Evolutionary conservation across 2,797 vertebrate genomes (phyloP).

Genomic region (Xenentodon cancila): DNA sequence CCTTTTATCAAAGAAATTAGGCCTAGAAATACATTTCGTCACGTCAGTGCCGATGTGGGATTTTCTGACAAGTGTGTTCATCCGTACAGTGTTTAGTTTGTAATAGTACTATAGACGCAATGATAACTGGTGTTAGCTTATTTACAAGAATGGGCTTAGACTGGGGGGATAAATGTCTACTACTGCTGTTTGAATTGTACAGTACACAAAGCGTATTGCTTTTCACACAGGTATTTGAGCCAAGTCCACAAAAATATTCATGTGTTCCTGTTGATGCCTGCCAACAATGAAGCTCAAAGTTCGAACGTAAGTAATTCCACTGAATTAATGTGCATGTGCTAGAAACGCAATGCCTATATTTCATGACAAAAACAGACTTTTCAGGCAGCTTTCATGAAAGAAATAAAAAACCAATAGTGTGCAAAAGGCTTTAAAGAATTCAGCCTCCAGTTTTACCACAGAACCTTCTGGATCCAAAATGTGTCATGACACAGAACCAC

Average conservation of each 20-base stretch:
- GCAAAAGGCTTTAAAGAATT: background rate
- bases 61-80: no score
- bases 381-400: background rate
- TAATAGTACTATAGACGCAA: no score
- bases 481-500: no score
- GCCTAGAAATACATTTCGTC: no score
- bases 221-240: slow-evolving; percentile 74
- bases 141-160: no score
- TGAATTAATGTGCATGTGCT: background rate
- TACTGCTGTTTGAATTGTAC: background rate
- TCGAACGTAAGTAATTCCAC: slow-evolving; percentile 37
- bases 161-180: no score
- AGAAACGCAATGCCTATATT: background rate
- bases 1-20: no score
- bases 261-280: slow-evolving; percentile 82
- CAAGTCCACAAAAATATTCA: slow-evolving; percentile 82
- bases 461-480: no score
- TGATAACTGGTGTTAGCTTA: no score
- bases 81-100: no score
- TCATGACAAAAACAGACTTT: background rate
- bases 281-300: background rate
- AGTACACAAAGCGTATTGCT: background rate
- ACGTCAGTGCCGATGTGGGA: no score
- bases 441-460: no score
- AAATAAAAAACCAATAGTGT: background rate